phyloP scores from a whole-genome alignment of 2,888 invertebrate species.

The Pherbina coryleti region DNA sequence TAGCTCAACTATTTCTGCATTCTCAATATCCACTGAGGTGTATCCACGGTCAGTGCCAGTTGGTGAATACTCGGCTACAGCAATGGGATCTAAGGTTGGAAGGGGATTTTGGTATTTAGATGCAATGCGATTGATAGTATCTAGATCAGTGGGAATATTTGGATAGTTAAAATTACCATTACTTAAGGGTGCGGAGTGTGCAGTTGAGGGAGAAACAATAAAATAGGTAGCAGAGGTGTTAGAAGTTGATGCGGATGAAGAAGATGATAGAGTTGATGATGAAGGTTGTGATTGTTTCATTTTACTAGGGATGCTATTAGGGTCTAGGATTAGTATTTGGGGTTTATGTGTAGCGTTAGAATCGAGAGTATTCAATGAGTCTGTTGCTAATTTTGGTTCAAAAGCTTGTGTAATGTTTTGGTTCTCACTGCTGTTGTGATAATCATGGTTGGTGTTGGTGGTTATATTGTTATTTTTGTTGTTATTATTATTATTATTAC shows the following conservation, averaged over 20 bases:
- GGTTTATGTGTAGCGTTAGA: background rate
- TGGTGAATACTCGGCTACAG: conserved; percentile 60
- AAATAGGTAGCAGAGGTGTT: conserved; percentile 35
- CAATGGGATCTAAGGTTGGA: conserved; percentile 67
- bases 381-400: conserved; percentile 17
- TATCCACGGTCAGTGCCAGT: conserved; percentile 47
- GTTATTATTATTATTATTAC: background rate
- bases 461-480: conserved; percentile 9
- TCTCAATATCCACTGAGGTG: conserved; percentile 60
- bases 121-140: conserved; percentile 55
- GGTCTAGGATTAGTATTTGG: background rate
- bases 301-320: background rate
- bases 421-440: too few relatives aligned
- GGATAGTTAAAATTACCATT: conserved; percentile 56
- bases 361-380: background rate
- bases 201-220: conserved; percentile 1
- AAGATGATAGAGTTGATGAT: conserved; percentile 5
- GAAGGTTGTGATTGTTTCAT: conserved; percentile 23
- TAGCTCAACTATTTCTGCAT: conserved; percentile 55
- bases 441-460: conserved; percentile 24
- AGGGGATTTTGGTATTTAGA: conserved; percentile 63
- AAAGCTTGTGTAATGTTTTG: too few relatives aligned
- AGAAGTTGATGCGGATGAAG: conserved; percentile 30
- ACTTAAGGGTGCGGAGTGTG: conserved; percentile 47
- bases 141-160: conserved; percentile 55